Evolutionary conservation across 2,113 vertebrate genomes (phyloP).

Genomic region (Xiphias gladius): DNA sequence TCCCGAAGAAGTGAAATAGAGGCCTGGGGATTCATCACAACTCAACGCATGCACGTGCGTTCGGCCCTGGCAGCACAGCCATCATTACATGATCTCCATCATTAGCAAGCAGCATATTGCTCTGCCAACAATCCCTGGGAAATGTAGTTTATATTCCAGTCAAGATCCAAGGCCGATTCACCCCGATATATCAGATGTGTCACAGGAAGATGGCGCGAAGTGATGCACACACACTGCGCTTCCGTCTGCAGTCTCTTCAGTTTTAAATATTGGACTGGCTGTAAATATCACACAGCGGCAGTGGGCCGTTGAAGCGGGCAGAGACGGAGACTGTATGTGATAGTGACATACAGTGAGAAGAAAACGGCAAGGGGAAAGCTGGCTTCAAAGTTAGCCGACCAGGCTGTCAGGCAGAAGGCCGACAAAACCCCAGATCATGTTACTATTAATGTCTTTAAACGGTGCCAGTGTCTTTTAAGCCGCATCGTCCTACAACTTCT

Average conservation of each 20-base stretch:
- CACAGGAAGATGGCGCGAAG: not conserved
- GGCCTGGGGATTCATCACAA: slow-evolving; percentile 41
- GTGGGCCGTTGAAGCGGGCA: not conserved
- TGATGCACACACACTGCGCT: not conserved
- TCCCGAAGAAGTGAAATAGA: slow-evolving; percentile 53
- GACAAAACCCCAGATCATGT: not conserved
- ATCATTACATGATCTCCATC: not conserved
- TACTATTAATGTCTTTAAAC: not conserved
- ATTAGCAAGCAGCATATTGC: not conserved
- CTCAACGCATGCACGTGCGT: slow-evolving; percentile 17
- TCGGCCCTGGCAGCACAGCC: not conserved
- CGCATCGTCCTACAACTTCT: not conserved
- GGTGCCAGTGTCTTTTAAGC: not conserved
- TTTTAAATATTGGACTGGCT: not conserved
- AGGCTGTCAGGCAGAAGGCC: not conserved
- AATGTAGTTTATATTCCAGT: not conserved
- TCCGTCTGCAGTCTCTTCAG: not conserved
- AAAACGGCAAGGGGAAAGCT: not conserved
- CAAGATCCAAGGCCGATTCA: not conserved
- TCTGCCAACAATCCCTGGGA: not conserved
- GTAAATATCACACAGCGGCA: not conserved
- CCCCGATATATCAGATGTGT: not conserved
- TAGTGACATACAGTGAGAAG: not conserved
- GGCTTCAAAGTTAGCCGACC: not conserved
- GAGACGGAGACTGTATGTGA: not conserved